These are phyloP conservation scores for Liparis tanakae DNA, from an alignment of 2,797 vertebrate genomes.

Conservation along the genomic window DNA sequence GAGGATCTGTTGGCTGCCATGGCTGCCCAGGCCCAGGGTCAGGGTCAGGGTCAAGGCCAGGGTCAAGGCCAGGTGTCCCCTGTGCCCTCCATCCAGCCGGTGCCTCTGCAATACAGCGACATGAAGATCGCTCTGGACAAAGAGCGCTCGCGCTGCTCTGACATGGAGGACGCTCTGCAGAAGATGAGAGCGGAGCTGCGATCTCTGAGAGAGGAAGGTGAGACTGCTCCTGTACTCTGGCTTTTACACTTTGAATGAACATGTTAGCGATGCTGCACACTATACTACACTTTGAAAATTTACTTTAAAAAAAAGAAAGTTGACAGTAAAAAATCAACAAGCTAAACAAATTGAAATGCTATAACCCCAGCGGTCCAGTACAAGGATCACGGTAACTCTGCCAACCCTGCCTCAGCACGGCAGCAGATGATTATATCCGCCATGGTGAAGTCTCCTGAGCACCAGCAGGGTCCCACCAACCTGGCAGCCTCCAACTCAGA, in stretches of 20 bases:
- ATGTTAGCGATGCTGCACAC: not conserved
- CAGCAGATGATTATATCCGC: slow-evolving; percentile 98
- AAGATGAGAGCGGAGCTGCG: slow-evolving; percentile 96
- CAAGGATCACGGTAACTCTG: slow-evolving; percentile 90
- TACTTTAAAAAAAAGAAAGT: not conserved
- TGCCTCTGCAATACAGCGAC: slow-evolving; percentile 97
- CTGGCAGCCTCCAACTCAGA: slow-evolving; percentile 90
- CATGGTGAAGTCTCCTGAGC: slow-evolving; percentile 95
- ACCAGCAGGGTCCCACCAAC: slow-evolving; percentile 91
- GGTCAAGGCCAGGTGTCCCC: slow-evolving; percentile 73
- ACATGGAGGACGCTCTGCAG: slow-evolving; percentile 96
- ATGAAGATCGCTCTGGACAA: slow-evolving; percentile 97
- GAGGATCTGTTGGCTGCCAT: slow-evolving; percentile 93
- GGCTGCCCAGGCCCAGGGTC: slow-evolving; percentile 77
- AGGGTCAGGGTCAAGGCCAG: slow-evolving; percentile 67
- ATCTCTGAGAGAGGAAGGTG: slow-evolving; percentile 95
- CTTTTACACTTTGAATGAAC: not conserved
- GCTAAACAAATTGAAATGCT: not conserved
- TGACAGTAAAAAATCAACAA: not conserved
- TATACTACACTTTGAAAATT: not conserved
- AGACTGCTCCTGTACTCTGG: slow-evolving; percentile 9
- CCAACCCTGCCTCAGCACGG: slow-evolving; percentile 88
- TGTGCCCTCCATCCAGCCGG: slow-evolving; percentile 82
- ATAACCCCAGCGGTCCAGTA: slow-evolving; percentile 88
- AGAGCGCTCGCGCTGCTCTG: slow-evolving; percentile 92